These are phyloP conservation scores for Psittacula cyanocephala DNA, from an alignment of 2,113 vertebrate genomes.

Conservation along the genomic window DNA sequence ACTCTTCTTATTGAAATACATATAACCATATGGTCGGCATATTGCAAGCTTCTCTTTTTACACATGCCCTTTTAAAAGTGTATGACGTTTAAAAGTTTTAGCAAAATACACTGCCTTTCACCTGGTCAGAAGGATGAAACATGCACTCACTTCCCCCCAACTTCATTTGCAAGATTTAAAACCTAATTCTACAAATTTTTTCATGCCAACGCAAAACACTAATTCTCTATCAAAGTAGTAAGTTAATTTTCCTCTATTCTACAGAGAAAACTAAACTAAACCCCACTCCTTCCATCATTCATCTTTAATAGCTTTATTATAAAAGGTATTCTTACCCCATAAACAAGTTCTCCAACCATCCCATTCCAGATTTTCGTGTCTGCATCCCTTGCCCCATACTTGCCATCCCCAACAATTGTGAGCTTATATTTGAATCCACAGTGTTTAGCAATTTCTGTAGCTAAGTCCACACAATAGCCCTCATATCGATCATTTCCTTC, in stretches of 20 bases:
- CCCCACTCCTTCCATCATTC: background rate
- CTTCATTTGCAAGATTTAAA: background rate
- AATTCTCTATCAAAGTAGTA: background rate
- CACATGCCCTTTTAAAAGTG: background rate
- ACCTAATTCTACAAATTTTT: background rate
- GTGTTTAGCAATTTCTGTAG: conserved; percentile 97
- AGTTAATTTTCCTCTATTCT: background rate
- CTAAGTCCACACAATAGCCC: conserved; percentile 97
- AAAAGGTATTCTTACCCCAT: conserved; percentile 86
- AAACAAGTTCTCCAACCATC: conserved; percentile 99
- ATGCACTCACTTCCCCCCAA: background rate
- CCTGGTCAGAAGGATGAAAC: background rate
- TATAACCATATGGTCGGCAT: background rate
- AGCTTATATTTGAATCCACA: conserved; percentile 98
- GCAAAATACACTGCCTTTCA: background rate
- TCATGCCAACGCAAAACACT: background rate
- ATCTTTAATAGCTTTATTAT: background rate
- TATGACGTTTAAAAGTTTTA: background rate
- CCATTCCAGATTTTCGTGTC: conserved; percentile 99
- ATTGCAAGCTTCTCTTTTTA: background rate
- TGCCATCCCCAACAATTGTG: conserved; percentile 95
- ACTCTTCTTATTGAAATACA: background rate
- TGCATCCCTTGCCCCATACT: conserved; percentile 97
- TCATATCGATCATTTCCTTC: conserved; percentile 97
- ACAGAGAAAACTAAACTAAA: background rate